phyloP scores from a whole-genome alignment of 1,140 invertebrate genomes.

The Drosophila pallidifrons region DNA sequence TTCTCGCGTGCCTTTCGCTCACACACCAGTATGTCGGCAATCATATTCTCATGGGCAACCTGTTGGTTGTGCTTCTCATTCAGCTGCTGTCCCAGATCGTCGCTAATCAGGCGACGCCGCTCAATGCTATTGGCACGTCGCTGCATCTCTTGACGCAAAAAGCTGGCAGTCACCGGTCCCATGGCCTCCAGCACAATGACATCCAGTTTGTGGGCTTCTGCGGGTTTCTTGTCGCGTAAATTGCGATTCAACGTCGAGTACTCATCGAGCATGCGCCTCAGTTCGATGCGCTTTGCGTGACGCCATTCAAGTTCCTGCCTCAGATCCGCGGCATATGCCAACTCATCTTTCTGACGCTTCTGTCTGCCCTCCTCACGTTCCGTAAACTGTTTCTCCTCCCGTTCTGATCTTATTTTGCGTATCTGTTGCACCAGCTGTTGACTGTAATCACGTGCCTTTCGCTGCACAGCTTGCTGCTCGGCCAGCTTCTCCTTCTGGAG shows the following conservation, averaged over 20 bases:
- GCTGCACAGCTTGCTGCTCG: slow-evolving; percentile 19
- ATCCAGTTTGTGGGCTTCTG: slow-evolving; percentile 24
- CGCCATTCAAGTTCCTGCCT: slow-evolving; percentile 7
- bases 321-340: slow-evolving; percentile 17
- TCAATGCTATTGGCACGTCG: slow-evolving; percentile 18
- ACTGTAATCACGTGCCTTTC: slow-evolving; percentile 40
- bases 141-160: slow-evolving; percentile 11
- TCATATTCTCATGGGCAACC: slow-evolving; percentile 51
- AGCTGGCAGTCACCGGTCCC: slow-evolving; percentile 33
- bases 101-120: slow-evolving; percentile 41
- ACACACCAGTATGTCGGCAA: slow-evolving; percentile 51
- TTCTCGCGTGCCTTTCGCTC: slow-evolving; percentile 52
- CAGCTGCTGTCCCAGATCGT: slow-evolving; percentile 41
- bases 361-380: slow-evolving; percentile 40
- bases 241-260: slow-evolving; percentile 29
- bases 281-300: slow-evolving; percentile 24
- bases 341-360: slow-evolving; percentile 36
- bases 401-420: slow-evolving; percentile 10
- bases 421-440: slow-evolving; percentile 55
- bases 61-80: slow-evolving; percentile 38
- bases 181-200: slow-evolving; percentile 56
- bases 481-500: slow-evolving; percentile 39
- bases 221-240: not conserved
- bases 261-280: slow-evolving; percentile 45
- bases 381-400: not conserved